phyloP scores from a whole-genome alignment of 1,140 invertebrate genomes.

The Dufourea novaeangliae region DNA sequence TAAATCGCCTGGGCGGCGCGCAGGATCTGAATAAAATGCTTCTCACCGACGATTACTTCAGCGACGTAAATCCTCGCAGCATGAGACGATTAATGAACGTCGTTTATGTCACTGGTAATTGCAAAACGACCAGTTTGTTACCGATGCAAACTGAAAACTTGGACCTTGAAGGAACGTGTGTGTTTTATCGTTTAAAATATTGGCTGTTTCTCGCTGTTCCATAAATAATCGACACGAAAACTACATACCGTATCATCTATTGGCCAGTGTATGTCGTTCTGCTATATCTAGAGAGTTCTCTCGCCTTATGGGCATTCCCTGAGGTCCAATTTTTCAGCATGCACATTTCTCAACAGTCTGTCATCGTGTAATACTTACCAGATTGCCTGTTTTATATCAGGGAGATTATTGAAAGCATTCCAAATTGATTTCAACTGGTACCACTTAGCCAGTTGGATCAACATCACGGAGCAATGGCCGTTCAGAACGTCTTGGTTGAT shows the following conservation, averaged over 20 bases:
- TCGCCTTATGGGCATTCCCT: too few species aligned
- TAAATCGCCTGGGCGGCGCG: constrained; percentile 88
- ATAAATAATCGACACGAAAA: too few species aligned
- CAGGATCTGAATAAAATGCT: constrained; percentile 92
- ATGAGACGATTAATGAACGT: constrained; percentile 99
- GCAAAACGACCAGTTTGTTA: neutral
- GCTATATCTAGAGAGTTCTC: too few species aligned
- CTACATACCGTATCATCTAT: too few species aligned
- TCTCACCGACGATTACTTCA: constrained; percentile 97
- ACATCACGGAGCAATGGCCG: constrained; percentile 99
- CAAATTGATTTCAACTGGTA: constrained; percentile 99
- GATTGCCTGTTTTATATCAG: constrained; percentile 80
- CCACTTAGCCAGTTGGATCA: constrained; percentile 97
- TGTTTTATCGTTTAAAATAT: neutral
- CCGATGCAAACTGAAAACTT: neutral
- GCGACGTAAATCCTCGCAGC: constrained; percentile 97
- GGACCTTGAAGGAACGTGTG: neutral
- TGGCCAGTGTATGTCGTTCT: too few species aligned
- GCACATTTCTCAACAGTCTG: neutral
- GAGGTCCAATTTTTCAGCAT: neutral
- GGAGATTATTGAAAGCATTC: constrained; percentile 97
- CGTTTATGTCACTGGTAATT: constrained; percentile 94
- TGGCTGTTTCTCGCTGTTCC: too few species aligned
- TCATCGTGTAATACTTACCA: neutral
- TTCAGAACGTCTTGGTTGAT: constrained; percentile 98